Base-by-base conservation (phyloP, 2,888 invertebrate genomes). In the Xylophagus ater region DNA sequence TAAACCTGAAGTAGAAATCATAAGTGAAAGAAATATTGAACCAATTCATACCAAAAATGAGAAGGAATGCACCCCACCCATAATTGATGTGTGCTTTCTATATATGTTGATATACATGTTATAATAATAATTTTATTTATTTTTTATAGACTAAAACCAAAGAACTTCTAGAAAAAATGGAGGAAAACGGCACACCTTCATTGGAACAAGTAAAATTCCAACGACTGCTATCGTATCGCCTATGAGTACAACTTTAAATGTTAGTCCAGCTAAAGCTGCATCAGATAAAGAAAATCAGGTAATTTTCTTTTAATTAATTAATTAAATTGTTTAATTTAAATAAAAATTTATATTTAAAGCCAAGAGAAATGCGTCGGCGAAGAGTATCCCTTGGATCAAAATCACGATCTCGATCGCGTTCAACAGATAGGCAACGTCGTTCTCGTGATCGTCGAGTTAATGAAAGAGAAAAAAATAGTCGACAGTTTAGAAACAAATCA, bases 401-500 rank as follows among this genome's bases (percentile, higher is more conserved):
- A 1, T 73, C 76, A 1, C 65, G 71, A 40, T 71, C 72, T 3
- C 64, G 72, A 12, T 71, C 73, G 4, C 68, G 77, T 34, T 74
- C 74, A 1, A 74, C 76, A 65, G 74, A 77, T 51, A 46, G 66
- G 55, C 52, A 71, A 55, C 56, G 70, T 17, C 56, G 71, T 24
- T 72, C 72, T 1, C 59, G 73, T 30, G 72, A 72, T 48, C 67
- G 72, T 34, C 67, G 69, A 5, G 47, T 55, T 3, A 59, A 53
- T 40, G 70, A 71, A 28, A 59, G 68, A 26, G 64, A 66, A 40
- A 62, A 63, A 43, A 56, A 45, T 14, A 46, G 60, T 60, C 58
- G 67, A 2, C 74, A 81, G 37, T 82, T 81, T 56, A 69, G 82
- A 13, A 82, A 83, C 53, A 66, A 81, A 47, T 81, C 81, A 8